Evolutionary conservation across 2,113 vertebrate genomes (phyloP).

Genomic region (Notechis scutatus): DNA sequence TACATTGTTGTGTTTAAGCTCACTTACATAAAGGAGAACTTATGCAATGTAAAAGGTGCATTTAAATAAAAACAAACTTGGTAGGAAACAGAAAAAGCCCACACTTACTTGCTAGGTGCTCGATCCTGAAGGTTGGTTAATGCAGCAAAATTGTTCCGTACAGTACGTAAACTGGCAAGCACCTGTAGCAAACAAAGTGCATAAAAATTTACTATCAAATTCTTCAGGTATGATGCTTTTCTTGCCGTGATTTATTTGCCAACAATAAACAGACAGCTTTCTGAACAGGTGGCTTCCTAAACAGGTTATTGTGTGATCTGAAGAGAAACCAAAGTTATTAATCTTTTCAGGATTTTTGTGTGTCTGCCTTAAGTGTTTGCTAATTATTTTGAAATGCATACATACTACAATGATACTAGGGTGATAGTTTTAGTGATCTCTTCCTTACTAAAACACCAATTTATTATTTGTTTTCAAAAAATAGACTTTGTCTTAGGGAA

Average conservation of each 20-base stretch:
- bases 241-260: not conserved
- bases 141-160: constrained; percentile 97
- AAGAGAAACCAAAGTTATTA: not conserved
- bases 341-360: constrained; percentile 2
- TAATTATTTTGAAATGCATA: constrained; percentile 22
- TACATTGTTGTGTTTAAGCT: not conserved
- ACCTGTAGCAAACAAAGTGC: constrained; percentile 73
- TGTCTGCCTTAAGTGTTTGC: constrained; percentile 20
- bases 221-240: constrained; percentile 16
- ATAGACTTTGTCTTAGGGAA: constrained; percentile 13
- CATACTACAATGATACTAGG: not conserved
- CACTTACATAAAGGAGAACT: not conserved
- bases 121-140: constrained; percentile 96
- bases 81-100: not conserved
- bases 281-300: not conserved
- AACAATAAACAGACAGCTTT: constrained; percentile 16
- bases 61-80: not conserved
- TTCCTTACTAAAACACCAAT: constrained; percentile 20
- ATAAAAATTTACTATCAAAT: constrained; percentile 24
- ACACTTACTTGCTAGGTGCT: constrained; percentile 90
- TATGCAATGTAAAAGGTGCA: not conserved
- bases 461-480: constrained; percentile 40
- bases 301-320: not conserved
- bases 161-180: constrained; percentile 95
- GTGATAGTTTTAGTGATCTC: not conserved